Base-by-base conservation (phyloP, 2,797 vertebrate genomes). In the Alauda arvensis region DNA sequence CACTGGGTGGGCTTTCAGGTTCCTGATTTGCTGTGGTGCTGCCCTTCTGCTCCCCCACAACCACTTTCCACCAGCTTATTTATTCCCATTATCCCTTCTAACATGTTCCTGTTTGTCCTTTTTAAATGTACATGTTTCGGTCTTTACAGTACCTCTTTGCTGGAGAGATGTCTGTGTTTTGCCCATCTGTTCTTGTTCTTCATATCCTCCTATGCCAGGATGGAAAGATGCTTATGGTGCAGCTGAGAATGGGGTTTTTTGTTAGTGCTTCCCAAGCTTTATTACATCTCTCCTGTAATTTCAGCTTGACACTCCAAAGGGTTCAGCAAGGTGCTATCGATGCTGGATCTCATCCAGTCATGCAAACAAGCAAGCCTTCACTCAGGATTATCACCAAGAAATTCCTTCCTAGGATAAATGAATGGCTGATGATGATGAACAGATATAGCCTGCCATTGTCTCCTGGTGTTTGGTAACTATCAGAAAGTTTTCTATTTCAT, bases 381-480 rank as follows among this genome's bases (percentile, higher is more conserved):
- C 83, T 94, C 85, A 80, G 93, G 91, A 93, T 95, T 95, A 95
- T 91, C 87, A 89, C 83, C 77, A 89, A 93, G 70, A 93, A 95
- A 95, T 93, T 90, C 80, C 69, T 92, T 75, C 77, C 68, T 69
- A 75, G 80, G 85, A 87, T 89, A 95, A 90, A 90, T 90, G 87
- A 93, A 92, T 77, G 83, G 48, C 48, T 84, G 83, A 0, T 89
- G 88, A 45, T 83, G 91, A 90, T 91, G 70, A 92, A 92, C 83
- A 92, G 89, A 90, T 91, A 95, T 62, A 93, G 68, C 62, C 49
- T 91, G 61, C 71, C 83, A 95, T 94, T 95, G 94, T 92, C 76
- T 84, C 12, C 2, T 20, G 76, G 83, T 91, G 62, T 94, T 94
- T 84, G 83, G 91, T 93, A 94, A 92, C 91, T 91, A 94, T 94